phyloP scores from a whole-genome alignment of 2,888 invertebrate species.

The Hyalella azteca region DNA sequence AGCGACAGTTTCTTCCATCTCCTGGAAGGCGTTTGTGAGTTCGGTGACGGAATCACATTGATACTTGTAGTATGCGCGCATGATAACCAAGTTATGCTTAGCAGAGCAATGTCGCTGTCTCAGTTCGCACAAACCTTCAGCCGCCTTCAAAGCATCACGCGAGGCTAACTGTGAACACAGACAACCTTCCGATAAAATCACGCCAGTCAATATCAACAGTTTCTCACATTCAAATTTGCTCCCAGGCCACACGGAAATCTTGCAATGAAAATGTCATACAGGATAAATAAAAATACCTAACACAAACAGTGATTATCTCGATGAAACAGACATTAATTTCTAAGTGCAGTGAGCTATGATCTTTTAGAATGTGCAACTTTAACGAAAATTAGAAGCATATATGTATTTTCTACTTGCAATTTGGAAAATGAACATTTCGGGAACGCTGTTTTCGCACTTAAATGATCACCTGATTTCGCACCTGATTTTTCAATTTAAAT shows the following conservation, averaged over 20 bases:
- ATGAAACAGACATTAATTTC: background rate
- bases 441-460: background rate
- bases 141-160: background rate
- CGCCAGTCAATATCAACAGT: background rate
- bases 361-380: background rate
- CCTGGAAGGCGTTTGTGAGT: conserved; percentile 14
- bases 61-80: conserved; percentile 13
- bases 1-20: conserved; percentile 1
- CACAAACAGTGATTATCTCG: background rate
- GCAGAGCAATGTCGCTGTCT: background rate
- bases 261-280: too few species aligned
- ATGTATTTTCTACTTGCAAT: background rate
- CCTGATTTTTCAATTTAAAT: background rate
- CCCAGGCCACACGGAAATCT: too few species aligned
- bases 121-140: background rate
- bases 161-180: background rate
- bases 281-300: background rate
- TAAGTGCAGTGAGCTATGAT: background rate
- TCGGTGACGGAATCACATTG: background rate
- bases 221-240: too few species aligned
- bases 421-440: background rate
- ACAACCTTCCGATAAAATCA: background rate
- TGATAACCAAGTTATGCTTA: background rate
- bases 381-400: background rate
- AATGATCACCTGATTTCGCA: background rate